These are phyloP conservation scores for Apoda limacodes DNA, from an alignment of 2,888 invertebrate species.

Conservation along the genomic window DNA sequence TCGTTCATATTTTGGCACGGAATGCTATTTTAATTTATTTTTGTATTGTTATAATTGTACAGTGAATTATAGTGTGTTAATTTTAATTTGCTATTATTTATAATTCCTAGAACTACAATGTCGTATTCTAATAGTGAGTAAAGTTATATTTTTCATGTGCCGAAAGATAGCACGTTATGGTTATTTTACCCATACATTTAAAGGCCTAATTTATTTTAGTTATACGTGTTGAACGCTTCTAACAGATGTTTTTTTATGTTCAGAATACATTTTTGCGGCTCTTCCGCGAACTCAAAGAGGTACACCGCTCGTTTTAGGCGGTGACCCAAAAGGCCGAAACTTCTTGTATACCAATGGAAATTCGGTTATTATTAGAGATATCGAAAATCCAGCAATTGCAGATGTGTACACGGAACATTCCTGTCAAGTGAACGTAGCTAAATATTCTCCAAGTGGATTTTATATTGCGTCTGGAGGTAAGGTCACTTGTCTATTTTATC, in stretches of 20 bases:
- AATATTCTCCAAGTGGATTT: conserved; percentile 97
- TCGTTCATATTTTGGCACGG: no score
- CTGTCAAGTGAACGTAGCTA: conserved; percentile 94
- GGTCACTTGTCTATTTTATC: conserved; percentile 16
- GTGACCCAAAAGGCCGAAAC: conserved; percentile 96
- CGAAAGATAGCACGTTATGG: conserved; percentile 27
- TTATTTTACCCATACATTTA: no score
- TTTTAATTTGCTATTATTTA: no score
- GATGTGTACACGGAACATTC: conserved; percentile 99
- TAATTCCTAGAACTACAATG: no score
- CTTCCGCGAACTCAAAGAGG: conserved; percentile 96
- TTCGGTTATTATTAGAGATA: conserved; percentile 96
- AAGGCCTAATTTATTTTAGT: no score
- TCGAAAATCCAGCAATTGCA: conserved; percentile 93
- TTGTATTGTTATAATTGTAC: no score
- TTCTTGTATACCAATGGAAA: conserved; percentile 98
- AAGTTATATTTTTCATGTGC: conserved; percentile 20
- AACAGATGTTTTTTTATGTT: not conserved
- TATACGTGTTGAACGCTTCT: not conserved
- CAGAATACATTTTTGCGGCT: conserved; percentile 92
- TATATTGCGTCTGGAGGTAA: conserved; percentile 98
- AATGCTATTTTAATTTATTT: no score
- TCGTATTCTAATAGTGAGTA: conserved; percentile 65
- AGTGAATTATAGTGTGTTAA: no score
- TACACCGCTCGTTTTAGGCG: conserved; percentile 92